These are phyloP conservation scores for Parnassius smintheus DNA, from an alignment of 2,888 invertebrate species.

Conservation along the genomic window DNA sequence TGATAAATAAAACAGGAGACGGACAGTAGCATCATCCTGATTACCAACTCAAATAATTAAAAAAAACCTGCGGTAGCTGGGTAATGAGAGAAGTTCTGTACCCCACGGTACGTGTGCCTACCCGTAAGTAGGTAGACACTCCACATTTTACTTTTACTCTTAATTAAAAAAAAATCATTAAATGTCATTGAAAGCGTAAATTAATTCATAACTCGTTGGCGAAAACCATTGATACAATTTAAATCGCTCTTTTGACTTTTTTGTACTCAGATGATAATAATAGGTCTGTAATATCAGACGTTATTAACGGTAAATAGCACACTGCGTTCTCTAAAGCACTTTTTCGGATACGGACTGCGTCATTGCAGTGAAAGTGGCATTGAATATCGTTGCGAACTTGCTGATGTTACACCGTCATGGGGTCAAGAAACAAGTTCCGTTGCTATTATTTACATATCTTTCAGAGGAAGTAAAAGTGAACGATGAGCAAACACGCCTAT, in stretches of 20 bases:
- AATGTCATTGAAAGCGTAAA: too few species aligned
- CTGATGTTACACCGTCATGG: conserved; percentile 50
- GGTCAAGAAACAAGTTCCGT: conserved; percentile 69
- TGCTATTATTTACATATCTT: conserved; percentile 56
- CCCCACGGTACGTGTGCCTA: too few species aligned
- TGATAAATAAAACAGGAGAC: too few species aligned
- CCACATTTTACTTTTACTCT: too few species aligned
- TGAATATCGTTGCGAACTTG: conserved; percentile 49
- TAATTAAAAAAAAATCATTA: too few species aligned
- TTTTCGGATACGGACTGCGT: conserved; percentile 36
- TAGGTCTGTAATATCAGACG: conserved; percentile 4
- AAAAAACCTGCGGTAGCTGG: too few species aligned
- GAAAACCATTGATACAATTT: conserved; percentile 1
- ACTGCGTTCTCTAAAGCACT: conserved; percentile 31
- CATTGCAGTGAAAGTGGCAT: conserved; percentile 59
- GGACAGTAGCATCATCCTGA: too few species aligned
- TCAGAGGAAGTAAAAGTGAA: conserved; percentile 62
- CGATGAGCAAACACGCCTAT: conserved; percentile 9
- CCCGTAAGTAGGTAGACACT: too few species aligned
- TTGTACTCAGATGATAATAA: conserved; percentile 7
- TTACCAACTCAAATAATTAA: too few species aligned
- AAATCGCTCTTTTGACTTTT: conserved; percentile 6
- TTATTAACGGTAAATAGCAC: conserved; percentile 22
- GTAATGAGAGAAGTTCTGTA: too few species aligned
- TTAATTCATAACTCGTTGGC: neutral